These are phyloP conservation scores for Thalassarche chlororhynchos DNA, from an alignment of 2,113 vertebrate species.

Conservation along the genomic window DNA sequence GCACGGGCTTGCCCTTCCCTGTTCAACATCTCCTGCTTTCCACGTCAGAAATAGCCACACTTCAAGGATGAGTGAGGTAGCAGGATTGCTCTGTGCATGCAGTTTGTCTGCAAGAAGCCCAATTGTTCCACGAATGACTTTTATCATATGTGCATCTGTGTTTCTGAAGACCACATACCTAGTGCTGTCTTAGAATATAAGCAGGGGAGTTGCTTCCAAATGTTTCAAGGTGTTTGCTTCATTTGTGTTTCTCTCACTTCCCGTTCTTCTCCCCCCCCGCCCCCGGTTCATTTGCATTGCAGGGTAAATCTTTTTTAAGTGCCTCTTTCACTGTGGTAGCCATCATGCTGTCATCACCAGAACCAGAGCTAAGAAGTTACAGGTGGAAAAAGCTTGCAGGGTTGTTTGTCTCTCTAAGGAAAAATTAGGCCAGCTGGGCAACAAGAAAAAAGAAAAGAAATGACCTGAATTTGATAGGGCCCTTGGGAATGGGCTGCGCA, in stretches of 20 bases:
- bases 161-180: not conserved
- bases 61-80: not conserved
- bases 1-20: not conserved
- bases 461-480: not conserved
- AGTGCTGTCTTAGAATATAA: not conserved
- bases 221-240: not conserved
- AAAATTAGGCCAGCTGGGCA: not conserved
- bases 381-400: not conserved
- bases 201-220: not conserved
- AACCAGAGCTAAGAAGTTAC: not conserved
- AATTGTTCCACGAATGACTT: rapidly evolving
- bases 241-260: not conserved
- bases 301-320: not conserved
- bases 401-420: not conserved
- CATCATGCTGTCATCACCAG: not conserved
- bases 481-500: not conserved
- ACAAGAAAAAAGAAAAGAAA: not conserved
- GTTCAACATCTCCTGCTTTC: not conserved
- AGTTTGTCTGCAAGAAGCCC: not conserved
- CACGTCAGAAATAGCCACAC: not conserved
- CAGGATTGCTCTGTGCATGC: not conserved
- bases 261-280: not conserved
- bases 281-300: not conserved
- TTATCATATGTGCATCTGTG: rapidly evolving
- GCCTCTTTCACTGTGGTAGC: not conserved